Conservation (phyloP, 2,113 vertebrate genomes). For the Turnix velox region DNA sequence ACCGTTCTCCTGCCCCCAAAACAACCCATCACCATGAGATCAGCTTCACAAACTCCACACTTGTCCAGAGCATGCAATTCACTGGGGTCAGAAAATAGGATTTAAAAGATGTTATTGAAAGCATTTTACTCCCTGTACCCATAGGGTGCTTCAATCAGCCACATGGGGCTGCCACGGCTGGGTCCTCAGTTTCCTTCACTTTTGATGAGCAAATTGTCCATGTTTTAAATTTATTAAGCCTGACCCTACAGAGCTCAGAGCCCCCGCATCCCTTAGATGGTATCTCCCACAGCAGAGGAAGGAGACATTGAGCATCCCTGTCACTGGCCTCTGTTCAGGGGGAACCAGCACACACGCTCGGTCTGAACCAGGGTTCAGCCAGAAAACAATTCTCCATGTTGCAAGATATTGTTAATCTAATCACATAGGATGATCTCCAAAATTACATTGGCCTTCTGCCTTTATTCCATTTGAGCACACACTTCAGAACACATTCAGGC, state of each 20-base stretch:
- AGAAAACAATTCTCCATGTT: neutral
- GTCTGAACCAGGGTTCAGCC: neutral
- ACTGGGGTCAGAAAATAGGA: neutral
- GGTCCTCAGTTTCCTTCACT: accelerated
- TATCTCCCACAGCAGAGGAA: neutral
- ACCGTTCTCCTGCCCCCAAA: neutral
- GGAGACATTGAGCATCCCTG: accelerated
- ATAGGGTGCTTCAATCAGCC: accelerated
- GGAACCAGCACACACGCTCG: accelerated
- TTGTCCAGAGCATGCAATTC: neutral
- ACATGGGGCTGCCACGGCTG: accelerated
- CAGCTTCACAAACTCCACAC: neutral
- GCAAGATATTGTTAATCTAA: slow-evolving; percentile 20
- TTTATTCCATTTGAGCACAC: neutral
- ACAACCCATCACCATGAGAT: accelerated
- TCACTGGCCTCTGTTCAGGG: neutral
- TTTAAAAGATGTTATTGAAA: neutral
- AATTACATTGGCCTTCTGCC: neutral
- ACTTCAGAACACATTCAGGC: accelerated
- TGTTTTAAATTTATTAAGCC: neutral
- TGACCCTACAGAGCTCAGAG: neutral
- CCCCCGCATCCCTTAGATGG: accelerated
- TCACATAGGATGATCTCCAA: neutral
- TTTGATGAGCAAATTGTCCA: neutral
- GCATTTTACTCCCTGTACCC: neutral